Base-by-base conservation (phyloP, 2,888 invertebrate genomes). In the Listrodromus nycthemerus region DNA sequence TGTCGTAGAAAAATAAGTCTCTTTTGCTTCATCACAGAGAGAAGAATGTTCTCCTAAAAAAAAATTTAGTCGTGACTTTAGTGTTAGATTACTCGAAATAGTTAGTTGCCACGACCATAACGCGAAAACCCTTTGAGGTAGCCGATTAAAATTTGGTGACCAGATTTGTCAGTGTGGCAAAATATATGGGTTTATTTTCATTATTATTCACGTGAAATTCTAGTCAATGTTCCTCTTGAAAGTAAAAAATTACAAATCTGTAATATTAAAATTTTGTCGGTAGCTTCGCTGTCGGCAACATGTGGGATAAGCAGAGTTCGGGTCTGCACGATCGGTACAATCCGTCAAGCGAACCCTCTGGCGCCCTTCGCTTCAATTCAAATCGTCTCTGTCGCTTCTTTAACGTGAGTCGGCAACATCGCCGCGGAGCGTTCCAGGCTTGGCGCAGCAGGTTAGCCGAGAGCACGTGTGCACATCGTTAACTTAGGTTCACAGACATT, bases 391-490 rank as follows among this genome's bases (percentile, higher is more conserved):
- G 16, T 16, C 30, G 61, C 61, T 61, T 16, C 30, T 27, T 61
- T 6, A 30, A 13, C 61, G 30, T 30, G 16, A 61, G 61, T 61
- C 61, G 30, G 16, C 30, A 61, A 61, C 27, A 1, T 30, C 24
- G 61, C 7, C 13, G 61, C n/a, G n/a, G 7, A 30, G 27, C 13
- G 30, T 61, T 69, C 30, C 16, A 24, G 27, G 48, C 48, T 19
- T 27, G 13, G 66, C 37, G 21, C 41, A 55, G 27, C 4, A 80
- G 71, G 73, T 73, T 71, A 66, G 65, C 33, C 13, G 19, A 24
- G 13, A 58, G 50, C 78, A 78, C 48, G 61, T 37, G 70, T 50
- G 24, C 33, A n/a, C 37, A n/a, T 65, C 65, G 65, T 16, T 37
- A 65, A 30, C 27, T 61, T 13, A 10, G 6, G n/a, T 13, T 65